phyloP scores from a whole-genome alignment of 2,797 vertebrate species.

The Pangasius djambal region DNA sequence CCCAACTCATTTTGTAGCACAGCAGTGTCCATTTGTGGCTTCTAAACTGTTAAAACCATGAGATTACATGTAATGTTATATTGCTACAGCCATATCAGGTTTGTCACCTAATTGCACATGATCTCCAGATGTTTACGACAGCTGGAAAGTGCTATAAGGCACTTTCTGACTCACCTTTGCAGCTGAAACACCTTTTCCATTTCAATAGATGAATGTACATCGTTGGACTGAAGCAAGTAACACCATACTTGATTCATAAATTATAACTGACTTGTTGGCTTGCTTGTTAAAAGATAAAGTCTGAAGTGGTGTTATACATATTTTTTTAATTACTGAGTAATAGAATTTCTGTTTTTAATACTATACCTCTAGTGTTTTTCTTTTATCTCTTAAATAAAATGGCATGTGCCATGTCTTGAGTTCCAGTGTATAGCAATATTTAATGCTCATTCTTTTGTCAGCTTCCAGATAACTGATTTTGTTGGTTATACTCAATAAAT shows the following conservation, averaged over 20 bases:
- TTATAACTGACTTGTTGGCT: background rate
- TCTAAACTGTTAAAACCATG: background rate
- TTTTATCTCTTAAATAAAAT: background rate
- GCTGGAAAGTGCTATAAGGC: background rate
- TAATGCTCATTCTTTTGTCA: background rate
- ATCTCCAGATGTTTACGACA: background rate
- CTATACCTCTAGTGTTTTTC: background rate
- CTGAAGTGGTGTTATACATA: background rate
- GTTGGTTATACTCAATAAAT: background rate
- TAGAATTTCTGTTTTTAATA: background rate
- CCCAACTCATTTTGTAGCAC: background rate
- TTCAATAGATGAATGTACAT: background rate
- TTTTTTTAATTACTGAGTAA: background rate
- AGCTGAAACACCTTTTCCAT: slow-evolving; percentile 2
- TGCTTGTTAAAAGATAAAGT: background rate
- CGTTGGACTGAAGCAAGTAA: background rate
- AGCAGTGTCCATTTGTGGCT: background rate
- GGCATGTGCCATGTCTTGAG: background rate
- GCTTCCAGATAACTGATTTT: background rate
- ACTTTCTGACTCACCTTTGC: background rate
- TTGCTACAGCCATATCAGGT: background rate
- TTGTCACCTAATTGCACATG: background rate
- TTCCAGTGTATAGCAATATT: background rate
- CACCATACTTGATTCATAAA: background rate
- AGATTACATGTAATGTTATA: background rate